Conservation (phyloP, 2,797 vertebrate species). For the Cottoperca gobio region DNA sequence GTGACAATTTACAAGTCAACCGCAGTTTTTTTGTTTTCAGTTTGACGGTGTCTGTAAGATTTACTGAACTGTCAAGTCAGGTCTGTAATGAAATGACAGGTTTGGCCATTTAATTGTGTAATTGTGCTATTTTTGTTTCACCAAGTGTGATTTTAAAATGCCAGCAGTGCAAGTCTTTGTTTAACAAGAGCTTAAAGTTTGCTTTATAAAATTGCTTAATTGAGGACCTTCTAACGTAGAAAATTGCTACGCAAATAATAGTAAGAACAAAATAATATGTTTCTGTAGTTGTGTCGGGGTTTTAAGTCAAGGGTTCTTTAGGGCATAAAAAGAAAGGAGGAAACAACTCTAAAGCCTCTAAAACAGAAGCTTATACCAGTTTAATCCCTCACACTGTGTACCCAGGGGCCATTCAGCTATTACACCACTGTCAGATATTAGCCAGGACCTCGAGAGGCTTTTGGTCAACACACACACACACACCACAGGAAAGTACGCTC, state of each 20-base stretch:
- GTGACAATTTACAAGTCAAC: not conserved
- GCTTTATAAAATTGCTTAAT: slow-evolving; percentile 31
- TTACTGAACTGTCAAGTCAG: slow-evolving; percentile 34
- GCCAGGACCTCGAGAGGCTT: slow-evolving; percentile 39
- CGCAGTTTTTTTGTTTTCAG: slow-evolving; percentile 2
- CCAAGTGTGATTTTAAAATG: slow-evolving; percentile 33
- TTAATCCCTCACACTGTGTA: slow-evolving; percentile 60
- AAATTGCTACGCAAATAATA: slow-evolving; percentile 37
- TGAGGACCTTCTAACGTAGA: slow-evolving; percentile 4
- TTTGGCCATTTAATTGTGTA: slow-evolving; percentile 40
- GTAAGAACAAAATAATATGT: slow-evolving; percentile 42
- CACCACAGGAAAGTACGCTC: slow-evolving; percentile 29
- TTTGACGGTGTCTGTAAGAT: slow-evolving; percentile 8
- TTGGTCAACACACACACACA: slow-evolving; percentile 50
- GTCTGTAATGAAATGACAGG: slow-evolving; percentile 19
- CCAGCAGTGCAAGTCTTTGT: slow-evolving; percentile 44
- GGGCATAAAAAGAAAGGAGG: slow-evolving; percentile 35
- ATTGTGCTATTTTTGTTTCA: slow-evolving; percentile 22
- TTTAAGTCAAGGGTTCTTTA: slow-evolving; percentile 54
- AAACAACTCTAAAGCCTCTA: slow-evolving; percentile 58
- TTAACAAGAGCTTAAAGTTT: slow-evolving; percentile 33
- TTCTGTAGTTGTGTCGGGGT: slow-evolving; percentile 22
- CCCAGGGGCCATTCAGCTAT: slow-evolving; percentile 48
- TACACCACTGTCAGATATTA: slow-evolving; percentile 65
- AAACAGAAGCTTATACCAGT: slow-evolving; percentile 46